These are phyloP conservation scores for Lepidurus couesii DNA, from an alignment of 1,140 invertebrate genomes.

Conservation along the genomic window DNA sequence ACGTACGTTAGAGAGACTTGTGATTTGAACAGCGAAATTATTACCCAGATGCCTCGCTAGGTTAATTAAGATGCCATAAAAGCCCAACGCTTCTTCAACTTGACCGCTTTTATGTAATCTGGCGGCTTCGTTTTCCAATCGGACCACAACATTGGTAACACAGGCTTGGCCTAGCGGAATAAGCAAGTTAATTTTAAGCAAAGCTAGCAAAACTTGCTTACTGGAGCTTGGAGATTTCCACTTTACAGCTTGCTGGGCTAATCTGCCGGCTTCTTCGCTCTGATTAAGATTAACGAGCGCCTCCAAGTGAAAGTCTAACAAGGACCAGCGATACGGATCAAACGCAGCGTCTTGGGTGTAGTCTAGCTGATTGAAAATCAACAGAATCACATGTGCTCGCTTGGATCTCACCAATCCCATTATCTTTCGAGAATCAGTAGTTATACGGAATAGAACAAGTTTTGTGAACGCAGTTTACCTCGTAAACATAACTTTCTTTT, in stretches of 20 bases:
- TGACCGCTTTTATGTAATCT: background rate
- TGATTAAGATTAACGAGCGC: constrained; percentile 4
- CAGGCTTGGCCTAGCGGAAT: background rate
- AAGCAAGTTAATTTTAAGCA: background rate
- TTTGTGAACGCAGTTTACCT: background rate
- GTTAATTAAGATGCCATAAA: background rate
- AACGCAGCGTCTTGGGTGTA: background rate
- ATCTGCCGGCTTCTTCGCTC: background rate
- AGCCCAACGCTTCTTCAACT: background rate
- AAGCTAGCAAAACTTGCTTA: background rate
- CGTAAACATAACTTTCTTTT: background rate
- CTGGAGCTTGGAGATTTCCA: background rate
- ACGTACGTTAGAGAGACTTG: background rate
- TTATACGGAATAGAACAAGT: background rate
- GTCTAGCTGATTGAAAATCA: background rate
- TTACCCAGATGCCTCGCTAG: background rate
- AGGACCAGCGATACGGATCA: background rate
- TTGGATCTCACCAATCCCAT: background rate
- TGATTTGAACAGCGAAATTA: background rate
- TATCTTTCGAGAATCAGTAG: background rate
- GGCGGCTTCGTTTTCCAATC: background rate
- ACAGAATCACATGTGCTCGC: constrained; percentile 4
- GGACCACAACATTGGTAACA: background rate
- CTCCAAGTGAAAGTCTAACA: background rate
- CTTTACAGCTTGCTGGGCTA: background rate